Evolutionary conservation across 2,888 invertebrate genomes (phyloP).

Genomic region (Drosophila anomalata): DNA sequence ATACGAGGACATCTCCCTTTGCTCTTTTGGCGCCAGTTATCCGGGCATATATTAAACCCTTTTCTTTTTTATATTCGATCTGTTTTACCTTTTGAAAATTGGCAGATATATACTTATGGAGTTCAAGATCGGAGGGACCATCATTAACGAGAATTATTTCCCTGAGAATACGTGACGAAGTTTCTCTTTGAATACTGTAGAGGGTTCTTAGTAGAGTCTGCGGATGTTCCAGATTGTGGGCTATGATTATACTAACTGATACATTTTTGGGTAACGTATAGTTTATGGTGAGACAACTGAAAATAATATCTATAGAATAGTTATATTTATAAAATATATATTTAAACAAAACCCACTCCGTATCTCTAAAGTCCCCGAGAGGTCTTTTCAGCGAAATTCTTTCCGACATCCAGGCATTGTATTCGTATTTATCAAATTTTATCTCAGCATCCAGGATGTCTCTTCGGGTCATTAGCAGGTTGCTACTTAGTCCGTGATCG

Average conservation of each 20-base stretch:
- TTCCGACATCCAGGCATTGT: slow-evolving; percentile 30
- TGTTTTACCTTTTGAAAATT: slow-evolving; percentile 4
- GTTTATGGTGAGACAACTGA: slow-evolving; percentile 1
- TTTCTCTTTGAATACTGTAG: slow-evolving; percentile 5
- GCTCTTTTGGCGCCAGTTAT: slow-evolving; percentile 7
- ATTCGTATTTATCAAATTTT: slow-evolving; percentile 1
- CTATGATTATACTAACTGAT: slow-evolving; percentile 21
- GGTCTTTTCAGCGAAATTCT: slow-evolving; percentile 13
- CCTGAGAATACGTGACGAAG: not conserved
- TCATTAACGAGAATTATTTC: slow-evolving; percentile 22
- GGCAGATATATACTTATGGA: not conserved
- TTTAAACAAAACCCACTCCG: not conserved
- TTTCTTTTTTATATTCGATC: not conserved
- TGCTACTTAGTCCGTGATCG: not conserved
- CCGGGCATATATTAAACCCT: slow-evolving; percentile 14
- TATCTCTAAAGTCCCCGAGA: slow-evolving; percentile 14
- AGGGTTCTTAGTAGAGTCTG: slow-evolving; percentile 22
- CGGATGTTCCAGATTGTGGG: slow-evolving; percentile 13
- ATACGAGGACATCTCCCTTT: slow-evolving; percentile 13
- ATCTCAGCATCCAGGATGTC: not conserved
- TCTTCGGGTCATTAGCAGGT: slow-evolving; percentile 1
- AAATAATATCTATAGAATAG: no score
- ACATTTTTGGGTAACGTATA: not conserved
- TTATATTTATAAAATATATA: not conserved
- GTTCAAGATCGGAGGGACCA: slow-evolving; percentile 1